Evolutionary conservation across 2,888 invertebrate species (phyloP).

Genomic region (Cloeon dipterum): DNA sequence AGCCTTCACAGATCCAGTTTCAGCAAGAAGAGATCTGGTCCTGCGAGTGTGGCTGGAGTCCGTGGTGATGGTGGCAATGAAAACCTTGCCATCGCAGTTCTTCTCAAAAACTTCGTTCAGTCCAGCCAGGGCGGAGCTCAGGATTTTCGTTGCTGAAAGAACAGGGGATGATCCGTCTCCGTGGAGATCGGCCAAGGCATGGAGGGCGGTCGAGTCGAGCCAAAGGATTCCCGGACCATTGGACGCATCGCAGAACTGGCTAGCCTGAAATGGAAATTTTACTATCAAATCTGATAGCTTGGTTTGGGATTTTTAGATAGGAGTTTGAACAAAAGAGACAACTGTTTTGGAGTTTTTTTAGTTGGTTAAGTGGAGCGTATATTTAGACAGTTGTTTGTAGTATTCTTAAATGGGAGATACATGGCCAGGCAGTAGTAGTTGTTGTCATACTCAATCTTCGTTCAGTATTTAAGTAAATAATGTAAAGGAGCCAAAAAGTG

Average conservation of each 20-base stretch:
- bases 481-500: too few relatives aligned
- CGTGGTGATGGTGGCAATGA: constrained; percentile 38
- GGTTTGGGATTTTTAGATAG: too few relatives aligned
- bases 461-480: too few relatives aligned
- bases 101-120: constrained; percentile 18
- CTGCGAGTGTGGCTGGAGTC: constrained; percentile 39
- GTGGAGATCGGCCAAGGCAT: constrained; percentile 35
- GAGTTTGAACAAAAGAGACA: too few relatives aligned
- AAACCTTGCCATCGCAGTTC: constrained; percentile 21
- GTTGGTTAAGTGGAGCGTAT: too few relatives aligned
- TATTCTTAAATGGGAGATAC: too few relatives aligned
- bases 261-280: too few relatives aligned
- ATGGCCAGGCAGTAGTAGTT: too few relatives aligned
- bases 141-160: constrained; percentile 35
- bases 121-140: constrained; percentile 23
- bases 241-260: not conserved
- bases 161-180: constrained; percentile 37
- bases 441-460: too few relatives aligned
- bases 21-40: constrained; percentile 15
- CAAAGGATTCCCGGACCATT: constrained; percentile 34
- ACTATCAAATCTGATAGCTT: too few relatives aligned
- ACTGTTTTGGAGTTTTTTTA: too few relatives aligned
- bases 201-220: constrained; percentile 36
- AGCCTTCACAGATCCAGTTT: constrained; percentile 5
- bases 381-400: too few relatives aligned